A percentile compares a stretch with the other conserved stretches of the same genome.
These are phyloP conservation scores for Lysandra bellargus DNA, from an alignment of 2,888 invertebrate genomes.

Conservation along the genomic window DNA sequence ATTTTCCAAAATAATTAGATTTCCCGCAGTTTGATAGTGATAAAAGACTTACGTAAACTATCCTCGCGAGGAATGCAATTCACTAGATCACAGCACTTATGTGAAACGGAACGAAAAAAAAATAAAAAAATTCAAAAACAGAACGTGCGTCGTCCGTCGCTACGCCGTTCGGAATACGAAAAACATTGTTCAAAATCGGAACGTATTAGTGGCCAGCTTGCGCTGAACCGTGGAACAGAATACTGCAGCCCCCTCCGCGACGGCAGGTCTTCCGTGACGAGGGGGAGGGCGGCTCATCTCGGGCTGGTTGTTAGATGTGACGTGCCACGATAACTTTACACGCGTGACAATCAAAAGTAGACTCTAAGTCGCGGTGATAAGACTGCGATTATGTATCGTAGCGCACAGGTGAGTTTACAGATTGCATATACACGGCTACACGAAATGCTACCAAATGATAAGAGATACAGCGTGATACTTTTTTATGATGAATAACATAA, in stretches of 20 bases:
- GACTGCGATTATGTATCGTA: slow-evolving; percentile 34
- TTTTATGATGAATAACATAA: background rate
- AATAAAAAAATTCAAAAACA: slow-evolving; percentile 46
- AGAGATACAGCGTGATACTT: slow-evolving; percentile 59
- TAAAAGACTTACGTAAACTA: slow-evolving; percentile 29
- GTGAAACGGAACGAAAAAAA: slow-evolving; percentile 34
- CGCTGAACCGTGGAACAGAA: slow-evolving; percentile 48
- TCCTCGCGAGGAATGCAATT: slow-evolving; percentile 32
- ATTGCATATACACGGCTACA: slow-evolving; percentile 55
- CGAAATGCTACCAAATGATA: slow-evolving; percentile 66
- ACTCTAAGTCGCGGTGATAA: slow-evolving; percentile 41
- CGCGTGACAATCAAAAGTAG: slow-evolving; percentile 35
- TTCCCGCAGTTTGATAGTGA: background rate
- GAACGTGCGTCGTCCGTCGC: slow-evolving; percentile 54
- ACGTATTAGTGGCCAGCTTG: slow-evolving; percentile 47
- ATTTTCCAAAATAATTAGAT: background rate
- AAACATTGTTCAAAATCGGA: slow-evolving; percentile 71
- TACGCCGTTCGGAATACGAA: slow-evolving; percentile 69
- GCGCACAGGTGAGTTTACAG: slow-evolving; percentile 50
- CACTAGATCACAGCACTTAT: slow-evolving; percentile 37
- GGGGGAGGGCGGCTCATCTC: slow-evolving; percentile 49
- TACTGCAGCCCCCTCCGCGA: slow-evolving; percentile 42
- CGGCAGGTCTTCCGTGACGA: slow-evolving; percentile 38
- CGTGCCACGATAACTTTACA: slow-evolving; percentile 42
- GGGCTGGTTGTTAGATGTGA: slow-evolving; percentile 45